A percentile compares a stretch with the other conserved stretches of the same genome.
Conservation (phyloP, 1,140 invertebrate genomes). For the Penaeus japonicus region DNA sequence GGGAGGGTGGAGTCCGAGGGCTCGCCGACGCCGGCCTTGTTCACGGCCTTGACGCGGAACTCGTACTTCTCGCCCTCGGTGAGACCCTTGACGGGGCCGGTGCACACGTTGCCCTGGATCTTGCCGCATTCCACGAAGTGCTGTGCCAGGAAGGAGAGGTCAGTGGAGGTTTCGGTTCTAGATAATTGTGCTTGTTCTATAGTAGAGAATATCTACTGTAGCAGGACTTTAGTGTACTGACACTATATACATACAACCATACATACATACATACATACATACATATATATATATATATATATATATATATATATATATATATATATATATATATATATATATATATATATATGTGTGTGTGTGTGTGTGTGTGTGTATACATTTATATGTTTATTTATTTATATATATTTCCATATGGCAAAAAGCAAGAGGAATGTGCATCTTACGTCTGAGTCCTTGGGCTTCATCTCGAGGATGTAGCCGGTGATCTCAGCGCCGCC, state of each 20-base stretch:
- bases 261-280: no score
- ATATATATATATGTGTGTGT: no score
- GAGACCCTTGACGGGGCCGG: slow-evolving; percentile 85
- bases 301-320: no score
- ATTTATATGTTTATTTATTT: no score
- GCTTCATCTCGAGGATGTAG: slow-evolving; percentile 90
- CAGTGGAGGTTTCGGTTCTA: background rate
- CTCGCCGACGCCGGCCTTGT: slow-evolving; percentile 95
- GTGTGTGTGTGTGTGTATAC: no score
- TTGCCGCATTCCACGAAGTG: slow-evolving; percentile 77
- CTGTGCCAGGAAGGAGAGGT: background rate
- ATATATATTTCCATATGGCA: no score
- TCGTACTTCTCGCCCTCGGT: slow-evolving; percentile 95
- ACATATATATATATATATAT: no score
- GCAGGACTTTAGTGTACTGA: no score
- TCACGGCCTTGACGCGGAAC: slow-evolving; percentile 92
- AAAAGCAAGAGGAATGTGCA: background rate
- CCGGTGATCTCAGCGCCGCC: slow-evolving; percentile 94
- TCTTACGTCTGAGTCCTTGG: slow-evolving; percentile 68
- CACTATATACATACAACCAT: no score
- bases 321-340: no score
- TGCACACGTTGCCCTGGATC: slow-evolving; percentile 78
- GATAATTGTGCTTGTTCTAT: background rate
- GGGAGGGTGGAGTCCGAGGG: slow-evolving; percentile 94
- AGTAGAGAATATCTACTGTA: no score